Conservation (phyloP, 2,797 vertebrate species). For the Sebastes trivittatus region DNA sequence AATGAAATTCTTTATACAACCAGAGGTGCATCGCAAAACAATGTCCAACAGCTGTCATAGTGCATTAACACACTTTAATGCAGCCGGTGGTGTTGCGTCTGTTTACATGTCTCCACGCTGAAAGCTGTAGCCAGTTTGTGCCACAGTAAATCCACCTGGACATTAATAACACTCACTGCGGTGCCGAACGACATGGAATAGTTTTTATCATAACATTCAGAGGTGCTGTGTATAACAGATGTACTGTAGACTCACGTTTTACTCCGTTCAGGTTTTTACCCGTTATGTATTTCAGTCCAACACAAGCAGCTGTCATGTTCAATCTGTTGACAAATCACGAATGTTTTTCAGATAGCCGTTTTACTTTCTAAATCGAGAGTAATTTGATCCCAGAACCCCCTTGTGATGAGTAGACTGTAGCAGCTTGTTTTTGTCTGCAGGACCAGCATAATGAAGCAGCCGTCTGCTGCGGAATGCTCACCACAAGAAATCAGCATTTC, state of each 20-base stretch:
- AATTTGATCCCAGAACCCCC: conserved; percentile 42
- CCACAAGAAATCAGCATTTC: conserved; percentile 72
- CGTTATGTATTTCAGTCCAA: conserved; percentile 33
- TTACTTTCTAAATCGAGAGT: conserved; percentile 45
- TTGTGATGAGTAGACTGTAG: conserved; percentile 66
- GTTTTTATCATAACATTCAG: conserved; percentile 59
- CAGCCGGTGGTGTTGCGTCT: conserved; percentile 63
- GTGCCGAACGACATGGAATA: conserved; percentile 52
- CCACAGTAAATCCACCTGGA: conserved; percentile 59
- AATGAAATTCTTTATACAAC: conserved; percentile 59
- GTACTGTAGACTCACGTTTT: conserved; percentile 72
- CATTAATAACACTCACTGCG: conserved; percentile 39
- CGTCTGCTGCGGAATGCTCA: conserved; percentile 73
- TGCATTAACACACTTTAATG: conserved; percentile 61
- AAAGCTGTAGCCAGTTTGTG: conserved; percentile 61
- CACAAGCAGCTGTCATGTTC: conserved; percentile 28
- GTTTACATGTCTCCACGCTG: conserved; percentile 75
- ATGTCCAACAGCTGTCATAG: conserved; percentile 54
- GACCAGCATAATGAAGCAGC: conserved; percentile 74
- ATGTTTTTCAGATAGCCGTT: conserved; percentile 47
- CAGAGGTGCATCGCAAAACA: conserved; percentile 35
- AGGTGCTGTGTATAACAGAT: conserved; percentile 75
- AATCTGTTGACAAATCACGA: conserved; percentile 58
- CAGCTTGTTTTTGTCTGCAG: conserved; percentile 62
- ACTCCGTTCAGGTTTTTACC: conserved; percentile 62